Evolutionary conservation across 2,888 invertebrate genomes (phyloP), one percentile per base, ranked within the genome.

Genomic region (Trachelus iudaicus): DNA sequence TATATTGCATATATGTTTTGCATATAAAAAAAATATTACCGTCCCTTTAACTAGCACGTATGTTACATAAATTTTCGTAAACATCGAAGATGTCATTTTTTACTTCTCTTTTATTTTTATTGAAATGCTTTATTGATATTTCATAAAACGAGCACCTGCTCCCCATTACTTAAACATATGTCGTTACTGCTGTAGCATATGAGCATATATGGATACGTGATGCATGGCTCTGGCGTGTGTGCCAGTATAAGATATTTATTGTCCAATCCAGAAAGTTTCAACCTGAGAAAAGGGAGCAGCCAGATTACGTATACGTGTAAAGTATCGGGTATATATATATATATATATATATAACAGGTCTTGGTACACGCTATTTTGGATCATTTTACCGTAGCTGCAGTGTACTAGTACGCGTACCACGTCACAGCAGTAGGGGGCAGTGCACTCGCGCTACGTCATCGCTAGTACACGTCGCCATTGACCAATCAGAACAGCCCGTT

Each of bases 401-500:
- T 34, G 71, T 71, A 34, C 71, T 31, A 30, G 74, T 34, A 34
- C 34, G 84, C 84, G 85, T 85, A 83, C 83, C 83, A 82, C 84
- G 79, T 85, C 87, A 89, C 90, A 89, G 89, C 88, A 89, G 87
- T 85, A 56, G 56, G 85, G 89, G 86, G 89, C 90, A 90, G 87
- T 89, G 90, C 89, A 89, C 90, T 87, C 83, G 74, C 84, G 80
- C 35, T 31, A 74, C 34, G 34, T 31, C 34, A 30, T 13, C 37
- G 34, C 12, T 34, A 34, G 34, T 30, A 85, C 79, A 83, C 84
- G 87, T 85, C 90, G 89, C 89, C 90, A 90, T 90, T 89, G 90
- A 90, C 89, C 89, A 89, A 89, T 90, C 87, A 86, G 89, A 88
- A 83, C 84, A 85, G 89, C 88, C 88, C 87, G 85, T 90, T 56